Percentiles rank a stretch among this genome's conserved stretches.
These are phyloP conservation scores for Sebastes schlegelii DNA, from an alignment of 2,113 vertebrate species.

Conservation along the genomic window DNA sequence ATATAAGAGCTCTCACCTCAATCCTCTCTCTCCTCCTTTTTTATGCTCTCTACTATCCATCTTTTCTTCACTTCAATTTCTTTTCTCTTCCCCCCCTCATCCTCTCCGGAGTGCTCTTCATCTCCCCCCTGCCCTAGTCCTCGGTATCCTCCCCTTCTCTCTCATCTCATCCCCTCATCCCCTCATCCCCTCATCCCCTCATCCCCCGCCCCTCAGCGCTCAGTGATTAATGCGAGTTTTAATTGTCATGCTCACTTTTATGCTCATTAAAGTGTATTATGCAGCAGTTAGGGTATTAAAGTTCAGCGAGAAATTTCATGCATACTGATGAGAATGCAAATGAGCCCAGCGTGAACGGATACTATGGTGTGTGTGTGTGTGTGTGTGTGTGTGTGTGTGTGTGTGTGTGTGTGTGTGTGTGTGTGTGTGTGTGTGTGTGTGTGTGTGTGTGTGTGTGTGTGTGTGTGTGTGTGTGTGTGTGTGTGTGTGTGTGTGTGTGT, in stretches of 20 bases:
- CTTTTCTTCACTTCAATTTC: slow-evolving; percentile 40
- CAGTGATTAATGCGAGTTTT: slow-evolving; percentile 90
- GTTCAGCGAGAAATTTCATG: slow-evolving; percentile 91
- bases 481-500: slow-evolving; percentile 36
- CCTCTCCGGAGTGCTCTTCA: slow-evolving; percentile 51
- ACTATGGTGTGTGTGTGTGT: slow-evolving; percentile 51
- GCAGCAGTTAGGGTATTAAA: slow-evolving; percentile 90
- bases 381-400: slow-evolving; percentile 35
- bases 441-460: slow-evolving; percentile 44
- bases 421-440: slow-evolving; percentile 29
- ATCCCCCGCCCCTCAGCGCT: slow-evolving; percentile 76
- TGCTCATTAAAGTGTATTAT: slow-evolving; percentile 87
- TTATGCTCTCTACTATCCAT: slow-evolving; percentile 16
- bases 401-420: slow-evolving; percentile 49
- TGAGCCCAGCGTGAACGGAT: slow-evolving; percentile 85
- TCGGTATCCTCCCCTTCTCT: slow-evolving; percentile 35
- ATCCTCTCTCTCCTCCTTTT: slow-evolving; percentile 2
- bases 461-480: slow-evolving; percentile 36
- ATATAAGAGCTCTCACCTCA: slow-evolving; percentile 37
- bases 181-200: not conserved
- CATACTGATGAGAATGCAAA: slow-evolving; percentile 92
- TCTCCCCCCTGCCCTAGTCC: slow-evolving; percentile 59
- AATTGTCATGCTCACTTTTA: slow-evolving; percentile 91
- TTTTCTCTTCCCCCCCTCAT: slow-evolving; percentile 12
- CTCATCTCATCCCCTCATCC: slow-evolving; percentile 21